Evolutionary conservation across 2,113 vertebrate genomes (phyloP).

Genomic region (Tringa solitaria): DNA sequence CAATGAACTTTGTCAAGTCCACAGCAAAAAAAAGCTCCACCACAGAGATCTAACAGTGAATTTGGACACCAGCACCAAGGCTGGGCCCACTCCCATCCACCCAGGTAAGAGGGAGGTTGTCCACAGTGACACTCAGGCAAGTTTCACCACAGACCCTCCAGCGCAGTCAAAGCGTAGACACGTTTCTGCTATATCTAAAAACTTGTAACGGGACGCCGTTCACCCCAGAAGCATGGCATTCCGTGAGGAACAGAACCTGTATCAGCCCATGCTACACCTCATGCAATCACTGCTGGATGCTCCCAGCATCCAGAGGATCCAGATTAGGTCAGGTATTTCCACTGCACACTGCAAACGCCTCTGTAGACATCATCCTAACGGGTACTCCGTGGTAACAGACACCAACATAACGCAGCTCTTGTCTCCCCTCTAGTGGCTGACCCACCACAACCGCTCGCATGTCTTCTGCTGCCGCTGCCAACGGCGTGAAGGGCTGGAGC

Average conservation of each 20-base stretch:
- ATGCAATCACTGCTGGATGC: accelerated
- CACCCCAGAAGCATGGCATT: accelerated
- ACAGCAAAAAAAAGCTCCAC: no score
- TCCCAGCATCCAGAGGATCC: background rate
- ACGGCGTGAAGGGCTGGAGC: background rate
- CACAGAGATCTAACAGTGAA: no score
- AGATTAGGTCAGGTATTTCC: accelerated
- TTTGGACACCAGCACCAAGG: no score
- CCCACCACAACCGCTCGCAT: background rate
- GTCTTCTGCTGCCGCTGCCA: background rate
- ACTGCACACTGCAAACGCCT: accelerated
- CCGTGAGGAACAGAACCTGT: accelerated
- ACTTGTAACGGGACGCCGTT: accelerated
- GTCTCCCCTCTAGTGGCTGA: constrained; percentile 51
- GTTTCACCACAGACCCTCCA: background rate
- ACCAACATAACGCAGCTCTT: background rate
- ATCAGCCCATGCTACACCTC: accelerated
- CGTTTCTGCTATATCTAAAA: accelerated
- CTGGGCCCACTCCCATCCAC: no score
- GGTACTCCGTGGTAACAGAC: accelerated
- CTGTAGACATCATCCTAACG: accelerated
- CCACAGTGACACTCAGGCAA: background rate
- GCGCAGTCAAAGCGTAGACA: accelerated
- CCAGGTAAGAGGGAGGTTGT: background rate
- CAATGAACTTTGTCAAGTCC: background rate